Conservation (phyloP, 2,113 vertebrate species). For the Pungitius pungitius region DNA sequence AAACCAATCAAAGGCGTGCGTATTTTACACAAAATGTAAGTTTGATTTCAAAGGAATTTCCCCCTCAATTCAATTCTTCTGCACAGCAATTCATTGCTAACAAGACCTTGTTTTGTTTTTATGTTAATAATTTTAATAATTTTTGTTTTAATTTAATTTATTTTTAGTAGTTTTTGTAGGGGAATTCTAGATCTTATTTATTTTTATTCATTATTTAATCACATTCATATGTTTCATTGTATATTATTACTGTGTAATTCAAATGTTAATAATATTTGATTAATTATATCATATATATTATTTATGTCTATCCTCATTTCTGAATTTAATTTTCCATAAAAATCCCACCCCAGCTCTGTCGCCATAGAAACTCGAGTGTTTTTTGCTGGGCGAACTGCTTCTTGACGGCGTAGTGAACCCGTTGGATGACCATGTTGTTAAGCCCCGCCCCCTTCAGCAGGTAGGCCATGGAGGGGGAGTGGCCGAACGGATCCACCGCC, state of each 20-base stretch:
- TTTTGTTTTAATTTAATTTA: neutral
- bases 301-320: neutral
- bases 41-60: neutral
- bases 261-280: neutral
- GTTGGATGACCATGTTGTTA: conserved; percentile 90
- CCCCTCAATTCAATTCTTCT: neutral
- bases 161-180: neutral
- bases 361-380: conserved; percentile 92
- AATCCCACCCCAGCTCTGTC: conserved; percentile 90
- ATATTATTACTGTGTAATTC: neutral
- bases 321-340: neutral
- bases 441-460: conserved; percentile 89
- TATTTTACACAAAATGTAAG: neutral
- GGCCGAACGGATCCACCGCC: conserved; percentile 93
- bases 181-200: neutral
- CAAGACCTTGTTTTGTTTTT: too few relatives aligned
- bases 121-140: neutral
- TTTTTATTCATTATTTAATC: neutral
- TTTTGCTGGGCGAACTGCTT: conserved; percentile 87
- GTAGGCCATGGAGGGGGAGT: conserved; percentile 92
- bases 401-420: conserved; percentile 92
- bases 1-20: neutral
- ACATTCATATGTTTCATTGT: neutral
- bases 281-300: neutral
- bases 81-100: neutral